phyloP scores from a whole-genome alignment of 2,113 vertebrate genomes.

The Struthidea cinerea region DNA sequence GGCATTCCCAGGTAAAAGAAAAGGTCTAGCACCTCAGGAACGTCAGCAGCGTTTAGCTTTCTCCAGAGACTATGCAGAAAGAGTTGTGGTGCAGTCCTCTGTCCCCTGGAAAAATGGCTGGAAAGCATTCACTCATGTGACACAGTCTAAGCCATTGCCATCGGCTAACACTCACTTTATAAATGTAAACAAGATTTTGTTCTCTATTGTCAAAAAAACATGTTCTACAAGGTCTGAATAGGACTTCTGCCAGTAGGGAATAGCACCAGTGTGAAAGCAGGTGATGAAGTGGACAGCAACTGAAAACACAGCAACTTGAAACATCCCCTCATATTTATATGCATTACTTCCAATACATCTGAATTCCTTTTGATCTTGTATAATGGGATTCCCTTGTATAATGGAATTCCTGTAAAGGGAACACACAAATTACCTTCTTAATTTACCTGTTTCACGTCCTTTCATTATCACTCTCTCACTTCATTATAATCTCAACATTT shows the following conservation, averaged over 20 bases:
- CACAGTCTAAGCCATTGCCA: not conserved
- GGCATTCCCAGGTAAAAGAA: not conserved
- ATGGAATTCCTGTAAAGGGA: not conserved
- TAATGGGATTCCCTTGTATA: not conserved
- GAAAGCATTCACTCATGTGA: not conserved
- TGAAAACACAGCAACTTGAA: not conserved
- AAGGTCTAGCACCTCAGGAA: not conserved
- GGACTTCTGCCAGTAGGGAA: not conserved
- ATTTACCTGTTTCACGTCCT: not conserved
- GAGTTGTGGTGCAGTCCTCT: not conserved
- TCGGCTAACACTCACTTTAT: not conserved
- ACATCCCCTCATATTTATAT: not conserved
- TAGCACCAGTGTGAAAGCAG: not conserved
- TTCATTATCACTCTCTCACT: not conserved
- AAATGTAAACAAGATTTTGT: not conserved
- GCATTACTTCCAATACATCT: not conserved
- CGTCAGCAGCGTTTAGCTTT: not conserved
- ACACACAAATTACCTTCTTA: not conserved
- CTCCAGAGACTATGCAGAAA: not conserved
- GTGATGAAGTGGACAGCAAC: not conserved
- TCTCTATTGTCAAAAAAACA: not conserved
- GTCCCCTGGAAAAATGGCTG: not conserved
- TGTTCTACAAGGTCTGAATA: not conserved
- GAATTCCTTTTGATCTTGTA: not conserved
- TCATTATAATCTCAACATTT: not conserved